Evolutionary conservation across 2,797 vertebrate genomes (phyloP).

Genomic region (Brachyalestes nurse): DNA sequence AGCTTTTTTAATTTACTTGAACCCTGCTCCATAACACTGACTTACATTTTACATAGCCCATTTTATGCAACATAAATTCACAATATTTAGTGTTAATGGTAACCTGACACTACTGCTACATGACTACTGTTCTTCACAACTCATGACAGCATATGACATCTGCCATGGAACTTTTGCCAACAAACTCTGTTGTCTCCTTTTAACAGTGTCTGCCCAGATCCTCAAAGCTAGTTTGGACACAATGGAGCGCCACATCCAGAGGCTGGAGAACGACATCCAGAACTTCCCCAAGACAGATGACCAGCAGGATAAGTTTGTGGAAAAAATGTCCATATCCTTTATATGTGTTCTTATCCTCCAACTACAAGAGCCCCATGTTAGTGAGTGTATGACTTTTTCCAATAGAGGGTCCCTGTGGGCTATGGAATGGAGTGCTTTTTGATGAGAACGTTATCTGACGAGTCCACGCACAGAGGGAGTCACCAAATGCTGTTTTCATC

Average conservation of each 20-base stretch:
- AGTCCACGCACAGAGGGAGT: conserved; percentile 70
- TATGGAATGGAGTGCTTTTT: conserved; percentile 69
- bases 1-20: no score
- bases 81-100: no score
- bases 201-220: conserved; percentile 92
- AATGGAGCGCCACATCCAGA: conserved; percentile 90
- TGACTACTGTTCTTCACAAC: no score
- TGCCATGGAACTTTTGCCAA: neutral
- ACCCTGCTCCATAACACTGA: no score
- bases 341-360: neutral
- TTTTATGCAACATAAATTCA: no score
- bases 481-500: conserved; percentile 29
- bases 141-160: no score
- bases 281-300: conserved; percentile 90
- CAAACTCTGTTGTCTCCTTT: conserved; percentile 16
- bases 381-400: neutral
- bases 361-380: no score
- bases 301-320: conserved; percentile 91
- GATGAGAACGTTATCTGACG: conserved; percentile 74
- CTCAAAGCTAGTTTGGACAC: conserved; percentile 88
- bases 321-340: conserved; percentile 98
- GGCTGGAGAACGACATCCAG: conserved; percentile 88
- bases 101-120: no score
- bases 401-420: conserved; percentile 52
- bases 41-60: no score